Evolutionary conservation across 2,113 vertebrate genomes (phyloP).

Genomic region (Falcunculus frontatus): DNA sequence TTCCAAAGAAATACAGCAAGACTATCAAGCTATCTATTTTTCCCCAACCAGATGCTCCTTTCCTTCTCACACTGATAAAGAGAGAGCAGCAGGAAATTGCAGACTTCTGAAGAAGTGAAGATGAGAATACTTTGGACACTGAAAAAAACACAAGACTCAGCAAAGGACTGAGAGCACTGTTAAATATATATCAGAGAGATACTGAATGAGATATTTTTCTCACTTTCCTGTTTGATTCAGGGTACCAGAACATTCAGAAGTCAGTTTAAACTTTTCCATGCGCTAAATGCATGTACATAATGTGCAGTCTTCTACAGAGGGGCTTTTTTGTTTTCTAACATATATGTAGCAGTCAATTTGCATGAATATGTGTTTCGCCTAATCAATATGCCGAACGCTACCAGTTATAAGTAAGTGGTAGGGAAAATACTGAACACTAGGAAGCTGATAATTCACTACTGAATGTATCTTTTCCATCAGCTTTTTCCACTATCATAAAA

Average conservation of each 20-base stretch:
- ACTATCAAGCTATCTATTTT: not conserved
- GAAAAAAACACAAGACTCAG: not conserved
- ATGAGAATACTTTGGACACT: not conserved
- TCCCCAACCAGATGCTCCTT: not conserved
- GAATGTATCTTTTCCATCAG: not conserved
- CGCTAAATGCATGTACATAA: not conserved
- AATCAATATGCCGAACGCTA: not conserved
- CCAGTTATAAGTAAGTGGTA: not conserved
- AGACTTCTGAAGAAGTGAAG: not conserved
- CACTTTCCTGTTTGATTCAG: not conserved
- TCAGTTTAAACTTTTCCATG: not conserved
- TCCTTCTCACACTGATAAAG: not conserved
- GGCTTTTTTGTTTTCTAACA: not conserved
- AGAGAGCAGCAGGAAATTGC: not conserved
- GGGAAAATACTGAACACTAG: not conserved
- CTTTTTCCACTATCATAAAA: not conserved
- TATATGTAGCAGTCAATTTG: not conserved
- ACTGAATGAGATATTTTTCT: not conserved
- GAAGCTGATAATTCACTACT: not conserved
- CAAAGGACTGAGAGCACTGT: not conserved
- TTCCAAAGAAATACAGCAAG: not conserved
- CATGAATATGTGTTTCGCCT: not conserved
- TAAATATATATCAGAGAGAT: not conserved
- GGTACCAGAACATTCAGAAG: not conserved
- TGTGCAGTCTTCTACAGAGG: not conserved